phyloP scores from a whole-genome alignment of 92 coral and sea anemone species.

The Umimayanthus chanpuru region DNA sequence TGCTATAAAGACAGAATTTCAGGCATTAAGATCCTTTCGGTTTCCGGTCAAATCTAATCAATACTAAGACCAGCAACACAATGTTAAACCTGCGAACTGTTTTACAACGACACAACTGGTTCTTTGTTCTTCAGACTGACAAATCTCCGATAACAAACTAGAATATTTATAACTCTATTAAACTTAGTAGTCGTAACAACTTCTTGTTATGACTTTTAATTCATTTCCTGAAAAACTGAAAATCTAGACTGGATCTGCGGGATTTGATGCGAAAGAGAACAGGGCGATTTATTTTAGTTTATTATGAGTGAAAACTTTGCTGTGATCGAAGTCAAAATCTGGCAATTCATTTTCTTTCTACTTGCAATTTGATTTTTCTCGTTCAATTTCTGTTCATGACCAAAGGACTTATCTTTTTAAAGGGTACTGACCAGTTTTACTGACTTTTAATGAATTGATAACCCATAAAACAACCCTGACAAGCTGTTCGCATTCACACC shows the following conservation, averaged over 20 bases:
- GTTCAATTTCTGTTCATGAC: background rate
- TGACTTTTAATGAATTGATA: background rate
- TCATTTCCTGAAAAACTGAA: background rate
- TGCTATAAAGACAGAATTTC: background rate
- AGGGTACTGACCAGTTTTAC: background rate
- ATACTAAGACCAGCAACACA: background rate
- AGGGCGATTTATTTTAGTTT: too few relatives aligned
- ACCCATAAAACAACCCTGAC: too few relatives aligned
- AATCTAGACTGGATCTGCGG: too few relatives aligned
- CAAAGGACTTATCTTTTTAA: background rate
- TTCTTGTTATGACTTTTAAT: background rate
- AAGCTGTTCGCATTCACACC: background rate
- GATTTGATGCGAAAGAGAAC: too few relatives aligned
- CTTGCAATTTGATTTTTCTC: background rate
- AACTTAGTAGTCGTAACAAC: background rate
- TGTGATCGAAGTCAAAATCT: background rate
- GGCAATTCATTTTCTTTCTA: too few relatives aligned
- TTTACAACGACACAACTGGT: background rate
- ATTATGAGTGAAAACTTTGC: too few relatives aligned
- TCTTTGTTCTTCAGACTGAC: background rate
- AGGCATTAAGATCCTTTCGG: background rate
- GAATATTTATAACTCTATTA: background rate
- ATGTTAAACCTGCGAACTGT: background rate
- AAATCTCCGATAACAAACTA: background rate
- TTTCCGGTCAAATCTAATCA: background rate